Conservation (phyloP, 1,140 invertebrate genomes). For the Achatina immaculata region DNA sequence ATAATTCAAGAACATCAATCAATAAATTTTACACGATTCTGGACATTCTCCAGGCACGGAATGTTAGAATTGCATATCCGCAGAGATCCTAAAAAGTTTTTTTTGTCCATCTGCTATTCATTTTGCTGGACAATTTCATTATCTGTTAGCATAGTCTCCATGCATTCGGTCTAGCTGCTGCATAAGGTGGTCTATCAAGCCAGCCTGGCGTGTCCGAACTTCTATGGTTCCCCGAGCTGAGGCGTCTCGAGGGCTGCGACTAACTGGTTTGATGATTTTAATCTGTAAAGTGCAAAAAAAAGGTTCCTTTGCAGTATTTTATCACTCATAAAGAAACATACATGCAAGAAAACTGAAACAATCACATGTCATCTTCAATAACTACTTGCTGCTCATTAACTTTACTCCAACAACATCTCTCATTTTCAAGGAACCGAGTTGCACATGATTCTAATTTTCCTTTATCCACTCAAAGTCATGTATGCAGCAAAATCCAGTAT, state of each 20-base stretch:
- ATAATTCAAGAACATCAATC: no score
- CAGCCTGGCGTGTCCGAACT: conserved; percentile 64
- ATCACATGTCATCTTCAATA: no score
- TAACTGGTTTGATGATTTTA: conserved; percentile 10
- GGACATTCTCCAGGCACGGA: not conserved
- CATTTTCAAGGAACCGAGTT: no score
- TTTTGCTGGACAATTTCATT: not conserved
- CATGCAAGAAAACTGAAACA: no score
- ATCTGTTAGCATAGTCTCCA: conserved; percentile 16
- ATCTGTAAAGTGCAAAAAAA: not conserved
- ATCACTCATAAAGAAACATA: no score
- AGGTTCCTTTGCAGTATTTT: no score
- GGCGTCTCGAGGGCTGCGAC: not conserved
- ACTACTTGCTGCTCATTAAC: no score
- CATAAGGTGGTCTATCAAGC: conserved; percentile 65
- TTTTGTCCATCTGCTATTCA: not conserved
- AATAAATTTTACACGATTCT: no score
- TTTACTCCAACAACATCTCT: no score
- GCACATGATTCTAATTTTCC: no score
- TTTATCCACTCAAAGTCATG: no score
- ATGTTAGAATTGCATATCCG: not conserved
- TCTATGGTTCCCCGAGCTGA: conserved; percentile 38
- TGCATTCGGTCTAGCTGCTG: conserved; percentile 61
- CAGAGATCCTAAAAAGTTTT: not conserved
- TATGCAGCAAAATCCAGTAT: no score